Evolutionary conservation across 2,113 vertebrate genomes (phyloP), one percentile per base, ranked within the genome.

Genomic region (Platichthys stellatus): DNA sequence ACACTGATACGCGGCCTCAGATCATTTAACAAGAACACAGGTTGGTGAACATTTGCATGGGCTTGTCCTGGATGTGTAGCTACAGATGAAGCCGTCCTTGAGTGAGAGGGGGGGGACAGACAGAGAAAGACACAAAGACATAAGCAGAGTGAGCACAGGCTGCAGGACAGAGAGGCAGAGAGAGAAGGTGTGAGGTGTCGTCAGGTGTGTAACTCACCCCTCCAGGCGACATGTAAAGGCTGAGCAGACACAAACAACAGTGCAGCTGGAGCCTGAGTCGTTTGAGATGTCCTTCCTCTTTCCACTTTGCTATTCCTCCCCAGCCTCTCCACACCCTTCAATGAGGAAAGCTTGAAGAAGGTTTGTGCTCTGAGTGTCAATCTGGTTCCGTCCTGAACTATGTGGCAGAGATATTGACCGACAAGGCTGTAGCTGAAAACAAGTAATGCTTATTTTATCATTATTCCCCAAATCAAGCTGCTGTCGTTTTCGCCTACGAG

Each of bases 171-270:
- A 31, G 18, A 38, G 1, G 31, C 5, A 31, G 31, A 64, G 58
- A 73, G 40, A 5, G 49, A 4, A 63, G 47, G 35, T 26, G 58
- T 15, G 47, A 18, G 59, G 15, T 60, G 79, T 66, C 63, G 47
- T 71, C 65, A 58, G 24, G 70, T 45, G 54, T 76, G 63, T 67
- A 63, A 70, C 45, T 78, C n/a, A 40, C 57, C 75, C 72, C 72
- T 66, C 2, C 17, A 64, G 74, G 54, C 58, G 12, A 35, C 13
- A n/a, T 72, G 43, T 12, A 63, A 66, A 63, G 64, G 63, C 45
- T 5, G 17, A 14, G 51, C 66, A 61, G 40, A 60, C 20, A 35
- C 58, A 31, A 78, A 63, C 64, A 61, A 68, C 56, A 69, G 63
- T 20, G 13, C 43, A 73, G 31, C 43, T 20, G 21, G 54, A 74